A percentile compares a stretch with the other conserved stretches of the same genome.
Evolutionary conservation across 2,113 vertebrate species (phyloP).

Genomic region (Gavia stellata): DNA sequence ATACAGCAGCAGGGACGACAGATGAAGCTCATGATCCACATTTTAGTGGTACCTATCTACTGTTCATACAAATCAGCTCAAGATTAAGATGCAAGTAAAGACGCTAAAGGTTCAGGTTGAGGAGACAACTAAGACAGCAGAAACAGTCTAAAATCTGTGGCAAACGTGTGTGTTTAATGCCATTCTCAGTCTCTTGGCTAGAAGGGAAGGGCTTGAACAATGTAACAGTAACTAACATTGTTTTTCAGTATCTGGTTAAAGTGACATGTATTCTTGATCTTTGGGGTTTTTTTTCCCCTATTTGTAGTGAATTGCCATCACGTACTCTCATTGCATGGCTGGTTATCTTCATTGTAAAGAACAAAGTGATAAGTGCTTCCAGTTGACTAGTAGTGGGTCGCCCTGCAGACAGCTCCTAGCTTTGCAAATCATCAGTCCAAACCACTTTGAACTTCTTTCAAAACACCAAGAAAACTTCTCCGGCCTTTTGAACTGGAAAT

Average conservation of each 20-base stretch:
- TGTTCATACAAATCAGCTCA: neutral
- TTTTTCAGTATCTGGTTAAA: neutral
- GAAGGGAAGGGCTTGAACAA: neutral
- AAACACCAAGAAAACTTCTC: neutral
- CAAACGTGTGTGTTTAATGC: neutral
- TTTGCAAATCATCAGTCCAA: neutral
- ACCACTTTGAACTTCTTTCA: neutral
- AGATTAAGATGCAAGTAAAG: constrained; percentile 22
- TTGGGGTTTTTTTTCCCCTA: rapidly evolving
- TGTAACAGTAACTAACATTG: neutral
- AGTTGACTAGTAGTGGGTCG: neutral
- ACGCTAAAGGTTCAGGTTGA: neutral
- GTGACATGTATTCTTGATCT: neutral
- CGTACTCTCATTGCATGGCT: rapidly evolving
- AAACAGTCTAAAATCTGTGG: neutral
- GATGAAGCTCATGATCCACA: neutral
- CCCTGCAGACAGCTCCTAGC: neutral
- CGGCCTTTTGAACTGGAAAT: neutral
- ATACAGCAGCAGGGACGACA: neutral
- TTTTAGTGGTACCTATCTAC: neutral
- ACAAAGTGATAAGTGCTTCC: neutral
- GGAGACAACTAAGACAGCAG: neutral
- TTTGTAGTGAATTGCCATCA: neutral
- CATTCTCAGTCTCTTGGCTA: neutral
- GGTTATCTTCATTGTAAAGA: neutral